Evolutionary conservation across 1,140 invertebrate species (phyloP).

Genomic region (Pygmarrhopalites habei): DNA sequence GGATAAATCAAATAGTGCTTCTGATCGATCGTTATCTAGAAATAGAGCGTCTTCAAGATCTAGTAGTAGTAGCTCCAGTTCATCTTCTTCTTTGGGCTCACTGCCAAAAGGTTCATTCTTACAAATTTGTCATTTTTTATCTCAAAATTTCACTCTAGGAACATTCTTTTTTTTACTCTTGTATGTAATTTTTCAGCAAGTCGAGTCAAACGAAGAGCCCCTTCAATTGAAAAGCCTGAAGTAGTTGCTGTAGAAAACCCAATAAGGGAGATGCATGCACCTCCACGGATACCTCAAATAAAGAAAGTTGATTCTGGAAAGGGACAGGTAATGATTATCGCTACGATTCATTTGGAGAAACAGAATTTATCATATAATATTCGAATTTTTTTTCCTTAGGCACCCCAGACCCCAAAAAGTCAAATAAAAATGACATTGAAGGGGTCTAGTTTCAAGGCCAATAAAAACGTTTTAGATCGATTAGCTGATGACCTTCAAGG

Average conservation of each 20-base stretch:
- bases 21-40: slow-evolving; percentile 8
- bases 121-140: no score
- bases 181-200: no score
- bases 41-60: slow-evolving; percentile 16
- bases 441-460: slow-evolving; percentile 37
- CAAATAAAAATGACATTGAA: slow-evolving; percentile 66
- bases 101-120: background rate
- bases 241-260: background rate
- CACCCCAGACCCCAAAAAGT: slow-evolving; percentile 46
- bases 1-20: slow-evolving; percentile 15
- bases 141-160: no score
- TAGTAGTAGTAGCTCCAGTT: slow-evolving; percentile 9
- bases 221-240: background rate
- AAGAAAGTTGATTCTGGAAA: background rate
- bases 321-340: background rate
- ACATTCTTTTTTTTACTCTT: no score
- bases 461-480: slow-evolving; percentile 41
- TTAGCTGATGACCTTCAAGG: slow-evolving; percentile 39
- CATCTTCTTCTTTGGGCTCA: slow-evolving; percentile 14
- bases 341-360: background rate
- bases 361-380: background rate
- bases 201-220: background rate
- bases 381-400: no score
- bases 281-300: background rate
- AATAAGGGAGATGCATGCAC: background rate